These are phyloP conservation scores for Taxidea taxus DNA, from an alignment of 2,113 vertebrate species.

Conservation along the genomic window DNA sequence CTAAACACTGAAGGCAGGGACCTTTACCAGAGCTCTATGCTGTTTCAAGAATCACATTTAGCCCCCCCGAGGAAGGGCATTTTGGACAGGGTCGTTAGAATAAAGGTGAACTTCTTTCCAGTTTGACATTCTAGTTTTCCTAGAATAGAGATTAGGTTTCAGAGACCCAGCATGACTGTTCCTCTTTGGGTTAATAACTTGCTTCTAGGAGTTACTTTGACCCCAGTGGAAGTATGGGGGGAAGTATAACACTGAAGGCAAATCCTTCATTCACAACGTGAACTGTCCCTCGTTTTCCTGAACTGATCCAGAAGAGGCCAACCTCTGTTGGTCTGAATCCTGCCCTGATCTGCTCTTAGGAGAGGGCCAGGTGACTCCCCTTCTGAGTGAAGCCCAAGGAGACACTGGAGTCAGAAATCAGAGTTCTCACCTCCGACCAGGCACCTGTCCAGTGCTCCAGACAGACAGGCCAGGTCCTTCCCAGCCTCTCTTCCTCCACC, in stretches of 20 bases:
- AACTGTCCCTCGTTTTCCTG: not conserved
- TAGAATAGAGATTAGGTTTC: not conserved
- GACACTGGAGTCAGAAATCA: not conserved
- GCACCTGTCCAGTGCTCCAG: not conserved
- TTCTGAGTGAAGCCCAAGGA: not conserved
- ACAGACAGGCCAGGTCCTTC: not conserved
- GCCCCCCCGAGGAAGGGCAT: not conserved
- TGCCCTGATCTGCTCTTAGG: not conserved
- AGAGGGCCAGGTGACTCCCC: not conserved
- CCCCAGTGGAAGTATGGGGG: not conserved
- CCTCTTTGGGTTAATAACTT: not conserved
- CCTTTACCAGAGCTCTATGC: not conserved
- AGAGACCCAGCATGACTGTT: not conserved
- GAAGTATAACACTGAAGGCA: not conserved
- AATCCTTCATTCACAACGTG: not conserved
- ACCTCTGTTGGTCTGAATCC: not conserved
- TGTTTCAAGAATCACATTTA: not conserved
- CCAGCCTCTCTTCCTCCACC: not conserved
- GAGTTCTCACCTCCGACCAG: not conserved
- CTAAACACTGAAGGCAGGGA: constrained; percentile 51
- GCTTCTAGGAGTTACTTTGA: not conserved
- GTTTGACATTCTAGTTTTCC: constrained; percentile 51
- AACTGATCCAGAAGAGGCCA: not conserved
- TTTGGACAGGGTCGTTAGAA: not conserved
- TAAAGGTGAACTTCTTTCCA: constrained; percentile 47